Percentiles rank a stretch among this genome's conserved stretches.
Evolutionary conservation across 1,140 invertebrate species (phyloP).

Genomic region (Caligus rogercresseyi): DNA sequence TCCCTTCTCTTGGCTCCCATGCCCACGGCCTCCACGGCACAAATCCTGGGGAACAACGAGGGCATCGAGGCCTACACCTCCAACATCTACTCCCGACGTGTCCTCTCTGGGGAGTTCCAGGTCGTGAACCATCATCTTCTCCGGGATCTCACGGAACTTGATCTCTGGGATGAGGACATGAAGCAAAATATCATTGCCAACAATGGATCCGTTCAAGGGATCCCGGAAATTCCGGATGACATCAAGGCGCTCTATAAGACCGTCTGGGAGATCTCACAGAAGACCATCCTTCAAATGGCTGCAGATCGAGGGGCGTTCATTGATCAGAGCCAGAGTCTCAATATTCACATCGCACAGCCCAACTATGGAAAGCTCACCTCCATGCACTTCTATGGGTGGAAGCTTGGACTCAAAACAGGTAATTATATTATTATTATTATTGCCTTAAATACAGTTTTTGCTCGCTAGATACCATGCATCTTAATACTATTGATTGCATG

Average conservation of each 20-base stretch:
- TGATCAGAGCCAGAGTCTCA: slow-evolving; percentile 94
- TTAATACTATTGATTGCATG: too few species aligned
- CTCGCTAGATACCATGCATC: too few species aligned
- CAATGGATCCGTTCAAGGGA: slow-evolving; percentile 78
- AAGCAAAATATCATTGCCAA: slow-evolving; percentile 81
- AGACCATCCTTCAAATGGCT: slow-evolving; percentile 86
- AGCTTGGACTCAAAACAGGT: slow-evolving; percentile 83
- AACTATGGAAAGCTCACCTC: slow-evolving; percentile 84
- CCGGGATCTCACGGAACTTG: slow-evolving; percentile 70
- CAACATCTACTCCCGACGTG: slow-evolving; percentile 85
- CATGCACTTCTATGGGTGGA: slow-evolving; percentile 96
- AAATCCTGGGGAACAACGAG: slow-evolving; percentile 98
- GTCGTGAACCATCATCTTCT: slow-evolving; percentile 93
- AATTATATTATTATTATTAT: too few species aligned
- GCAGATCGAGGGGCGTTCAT: slow-evolving; percentile 94
- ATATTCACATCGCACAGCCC: slow-evolving; percentile 86
- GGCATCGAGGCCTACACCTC: slow-evolving; percentile 95
- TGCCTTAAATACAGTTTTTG: too few species aligned
- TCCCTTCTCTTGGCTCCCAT: slow-evolving; percentile 88
- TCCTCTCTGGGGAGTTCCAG: slow-evolving; percentile 75
- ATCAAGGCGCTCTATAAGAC: slow-evolving; percentile 88
- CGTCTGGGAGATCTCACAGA: slow-evolving; percentile 96
- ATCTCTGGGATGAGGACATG: slow-evolving; percentile 90
- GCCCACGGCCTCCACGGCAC: slow-evolving; percentile 97
- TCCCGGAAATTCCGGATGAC: slow-evolving; percentile 67